Evolutionary conservation across 2,888 invertebrate genomes (phyloP).

Genomic region (Mechanitis mazaeus): DNA sequence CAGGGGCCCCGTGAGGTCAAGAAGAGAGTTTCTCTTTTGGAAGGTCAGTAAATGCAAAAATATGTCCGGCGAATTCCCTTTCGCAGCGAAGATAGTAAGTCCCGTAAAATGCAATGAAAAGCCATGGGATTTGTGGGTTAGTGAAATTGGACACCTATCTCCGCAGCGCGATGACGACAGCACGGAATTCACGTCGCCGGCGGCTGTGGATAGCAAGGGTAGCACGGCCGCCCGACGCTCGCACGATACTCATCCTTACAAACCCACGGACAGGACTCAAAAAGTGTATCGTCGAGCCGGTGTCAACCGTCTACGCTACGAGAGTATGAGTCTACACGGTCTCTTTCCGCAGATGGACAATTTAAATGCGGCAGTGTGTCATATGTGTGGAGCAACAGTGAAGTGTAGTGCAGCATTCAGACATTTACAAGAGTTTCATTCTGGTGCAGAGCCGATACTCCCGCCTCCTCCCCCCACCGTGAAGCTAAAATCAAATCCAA

Average conservation of each 20-base stretch:
- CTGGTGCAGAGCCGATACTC: constrained; percentile 56
- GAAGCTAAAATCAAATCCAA: constrained; percentile 48
- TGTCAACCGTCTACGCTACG: constrained; percentile 71
- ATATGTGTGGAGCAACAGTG: constrained; percentile 84
- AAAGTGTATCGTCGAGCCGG: constrained; percentile 58
- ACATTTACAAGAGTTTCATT: constrained; percentile 80
- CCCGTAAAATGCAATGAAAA: constrained; percentile 71
- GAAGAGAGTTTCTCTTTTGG: constrained; percentile 44
- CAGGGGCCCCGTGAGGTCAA: constrained; percentile 60
- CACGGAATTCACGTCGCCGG: constrained; percentile 49
- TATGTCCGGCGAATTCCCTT: constrained; percentile 68
- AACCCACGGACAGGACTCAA: constrained; percentile 42
- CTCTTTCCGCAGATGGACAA: constrained; percentile 86
- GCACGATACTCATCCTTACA: constrained; percentile 52
- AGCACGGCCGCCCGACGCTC: constrained; percentile 46
- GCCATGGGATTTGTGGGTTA: constrained; percentile 73
- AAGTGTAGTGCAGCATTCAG: constrained; percentile 86
- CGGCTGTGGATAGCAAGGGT: constrained; percentile 52
- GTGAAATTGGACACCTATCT: constrained; percentile 68
- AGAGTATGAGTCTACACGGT: constrained; percentile 86
- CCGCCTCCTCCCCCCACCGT: constrained; percentile 66
- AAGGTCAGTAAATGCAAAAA: constrained; percentile 50
- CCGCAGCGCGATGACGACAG: constrained; percentile 62
- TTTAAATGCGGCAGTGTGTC: constrained; percentile 86
- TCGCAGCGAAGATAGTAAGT: constrained; percentile 63